Evolutionary conservation across 1,140 invertebrate genomes (phyloP).

Genomic region (Atta texana): DNA sequence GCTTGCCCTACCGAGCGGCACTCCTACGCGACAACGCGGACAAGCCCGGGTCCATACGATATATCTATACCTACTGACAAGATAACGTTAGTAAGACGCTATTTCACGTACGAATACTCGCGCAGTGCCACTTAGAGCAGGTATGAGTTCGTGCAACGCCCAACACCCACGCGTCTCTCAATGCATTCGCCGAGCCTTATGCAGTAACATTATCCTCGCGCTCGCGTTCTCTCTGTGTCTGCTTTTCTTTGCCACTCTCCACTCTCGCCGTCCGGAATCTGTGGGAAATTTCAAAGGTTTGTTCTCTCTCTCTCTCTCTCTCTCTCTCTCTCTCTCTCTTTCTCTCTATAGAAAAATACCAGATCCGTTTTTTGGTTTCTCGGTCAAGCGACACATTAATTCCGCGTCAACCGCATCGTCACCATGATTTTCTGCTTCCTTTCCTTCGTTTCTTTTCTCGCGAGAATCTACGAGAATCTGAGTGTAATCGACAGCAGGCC

Average conservation of each 20-base stretch:
- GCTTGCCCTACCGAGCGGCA: slow-evolving; percentile 59
- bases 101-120: slow-evolving; percentile 73
- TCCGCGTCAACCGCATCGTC: slow-evolving; percentile 9
- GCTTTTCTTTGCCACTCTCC: slow-evolving; percentile 1
- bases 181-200: slow-evolving; percentile 69
- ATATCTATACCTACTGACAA: slow-evolving; percentile 71
- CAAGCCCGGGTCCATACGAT: slow-evolving; percentile 66
- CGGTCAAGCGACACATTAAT: slow-evolving; percentile 53
- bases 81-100: slow-evolving; percentile 74
- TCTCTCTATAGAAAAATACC: slow-evolving; percentile 36
- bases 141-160: slow-evolving; percentile 67
- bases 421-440: neutral
- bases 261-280: neutral
- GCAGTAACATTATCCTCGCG: slow-evolving; percentile 70
- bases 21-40: slow-evolving; percentile 74
- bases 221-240: slow-evolving; percentile 24
- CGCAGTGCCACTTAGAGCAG: slow-evolving; percentile 65
- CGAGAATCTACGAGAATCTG: neutral
- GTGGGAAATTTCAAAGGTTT: slow-evolving; percentile 23
- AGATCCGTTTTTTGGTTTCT: slow-evolving; percentile 34
- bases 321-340: neutral
- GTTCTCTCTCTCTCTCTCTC: slow-evolving; percentile 25
- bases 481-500: slow-evolving; percentile 25
- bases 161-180: slow-evolving; percentile 72
- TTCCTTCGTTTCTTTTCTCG: neutral